phyloP scores from a whole-genome alignment of 2,113 vertebrate species.

The Misgurnus mizolepis region DNA sequence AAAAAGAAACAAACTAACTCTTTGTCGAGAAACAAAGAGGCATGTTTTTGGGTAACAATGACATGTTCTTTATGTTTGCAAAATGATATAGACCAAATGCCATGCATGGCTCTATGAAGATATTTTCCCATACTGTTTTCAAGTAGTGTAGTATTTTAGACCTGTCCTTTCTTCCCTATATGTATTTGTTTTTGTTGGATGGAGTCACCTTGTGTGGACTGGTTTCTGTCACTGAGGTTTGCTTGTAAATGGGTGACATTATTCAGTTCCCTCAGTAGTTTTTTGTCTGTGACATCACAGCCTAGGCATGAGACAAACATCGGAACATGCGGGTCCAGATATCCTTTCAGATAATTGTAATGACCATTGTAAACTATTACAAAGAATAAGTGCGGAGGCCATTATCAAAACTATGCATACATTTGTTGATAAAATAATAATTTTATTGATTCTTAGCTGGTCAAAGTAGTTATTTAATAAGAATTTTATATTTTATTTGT shows the following conservation, averaged over 20 bases:
- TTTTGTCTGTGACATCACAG: slow-evolving; percentile 4
- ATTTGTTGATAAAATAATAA: no score
- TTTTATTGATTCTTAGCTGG: neutral
- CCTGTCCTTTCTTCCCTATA: neutral
- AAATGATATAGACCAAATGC: neutral
- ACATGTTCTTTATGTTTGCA: neutral
- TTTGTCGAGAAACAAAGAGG: no score
- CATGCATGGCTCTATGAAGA: neutral
- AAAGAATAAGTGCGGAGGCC: neutral
- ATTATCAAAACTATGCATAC: no score
- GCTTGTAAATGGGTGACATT: neutral
- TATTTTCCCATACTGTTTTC: neutral
- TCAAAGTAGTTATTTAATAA: neutral
- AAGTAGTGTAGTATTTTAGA: neutral
- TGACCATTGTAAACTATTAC: neutral
- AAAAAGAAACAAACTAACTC: no score
- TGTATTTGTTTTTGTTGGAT: slow-evolving; percentile 14
- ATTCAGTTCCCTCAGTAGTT: neutral
- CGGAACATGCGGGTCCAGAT: no score
- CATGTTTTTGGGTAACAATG: neutral
- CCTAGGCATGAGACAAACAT: neutral
- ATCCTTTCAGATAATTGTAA: no score
- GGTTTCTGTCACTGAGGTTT: neutral
- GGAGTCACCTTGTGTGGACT: neutral
- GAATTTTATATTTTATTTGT: neutral